Base-by-base conservation (phyloP, 1,140 invertebrate species). In the Dufourea novaeangliae region DNA sequence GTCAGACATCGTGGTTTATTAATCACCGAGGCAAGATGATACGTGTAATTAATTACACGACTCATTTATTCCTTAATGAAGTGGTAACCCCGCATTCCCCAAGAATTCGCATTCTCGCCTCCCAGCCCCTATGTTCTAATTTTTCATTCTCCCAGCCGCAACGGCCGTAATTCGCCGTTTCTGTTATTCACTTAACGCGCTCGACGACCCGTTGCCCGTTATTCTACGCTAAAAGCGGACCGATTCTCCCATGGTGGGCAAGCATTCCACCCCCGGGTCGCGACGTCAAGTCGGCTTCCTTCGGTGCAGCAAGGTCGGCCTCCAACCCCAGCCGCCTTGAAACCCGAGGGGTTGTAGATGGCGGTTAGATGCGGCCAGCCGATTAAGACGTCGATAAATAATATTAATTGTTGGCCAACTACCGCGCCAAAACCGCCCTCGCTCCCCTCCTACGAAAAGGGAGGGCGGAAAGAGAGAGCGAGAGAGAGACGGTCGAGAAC, bases 371-470 rank as follows among this genome's bases (percentile, higher is more conserved):
- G 90, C 85, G 88, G 88, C 86, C 84, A 74, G 80, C 85, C 90
- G 90, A 92, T 92, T 91, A 92, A 92, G 90, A 91, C 87, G 88
- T 91, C 91, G 90, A 92, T 92, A 92, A 92, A 92, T 92, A 92
- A 92, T 92, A 92, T 92, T 92, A 92, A 92, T 92, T 91, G 88
- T 90, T 73, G 82, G 87, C 87, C 81, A 81, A 83, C 80, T 78
- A 73, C 83, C 79, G 72, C 70, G 63, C 84, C 82, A 57, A 85
- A 74, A 82, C 62, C 83, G 67, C 79, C 70, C 59, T 63, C 75
- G 69, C 68, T 29, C 32, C 76, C 57, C 64, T 20, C 32, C 3
- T 11, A 32, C 17, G 41, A 64, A 34, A 73, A 63, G 69, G 69
- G 57, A 62, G 70, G 56, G 39, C 46, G 56, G 56, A 52, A 44